Evolutionary conservation across 2,888 invertebrate species (phyloP).

Genomic region (Polydrusus cervinus): DNA sequence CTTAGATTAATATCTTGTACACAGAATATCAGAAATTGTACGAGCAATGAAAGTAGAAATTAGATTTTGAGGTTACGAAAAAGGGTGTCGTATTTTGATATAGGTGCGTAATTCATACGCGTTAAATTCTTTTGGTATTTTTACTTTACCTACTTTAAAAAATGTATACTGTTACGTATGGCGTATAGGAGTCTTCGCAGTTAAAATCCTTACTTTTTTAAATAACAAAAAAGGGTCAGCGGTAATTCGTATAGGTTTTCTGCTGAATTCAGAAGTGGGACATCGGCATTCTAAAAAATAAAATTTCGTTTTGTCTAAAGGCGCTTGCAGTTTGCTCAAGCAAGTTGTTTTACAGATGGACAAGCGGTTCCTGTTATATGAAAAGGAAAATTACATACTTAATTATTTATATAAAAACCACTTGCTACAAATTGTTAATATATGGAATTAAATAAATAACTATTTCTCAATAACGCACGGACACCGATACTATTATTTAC

Average conservation of each 20-base stretch:
- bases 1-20: slow-evolving; percentile 38
- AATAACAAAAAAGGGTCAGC: too few species aligned
- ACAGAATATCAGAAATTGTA: slow-evolving; percentile 34
- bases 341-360: too few species aligned
- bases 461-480: slow-evolving; percentile 46
- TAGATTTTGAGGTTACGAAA: slow-evolving; percentile 40
- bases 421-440: slow-evolving; percentile 40
- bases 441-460: slow-evolving; percentile 44
- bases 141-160: too few species aligned
- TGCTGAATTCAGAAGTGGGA: too few species aligned
- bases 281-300: too few species aligned
- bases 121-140: not conserved
- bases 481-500: slow-evolving; percentile 51
- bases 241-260: too few species aligned
- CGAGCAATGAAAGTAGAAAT: slow-evolving; percentile 41
- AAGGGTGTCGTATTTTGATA: slow-evolving; percentile 29
- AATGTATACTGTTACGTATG: too few species aligned
- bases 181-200: too few species aligned
- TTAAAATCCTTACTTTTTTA: too few species aligned
- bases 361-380: too few species aligned
- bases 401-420: slow-evolving; percentile 16
- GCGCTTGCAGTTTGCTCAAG: too few species aligned
- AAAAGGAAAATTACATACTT: not conserved
- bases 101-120: not conserved
- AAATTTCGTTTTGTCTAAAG: too few species aligned